Evolutionary conservation across 1,140 invertebrate genomes (phyloP), one percentile per base, ranked within the genome.

Genomic region (Bombus confusus): DNA sequence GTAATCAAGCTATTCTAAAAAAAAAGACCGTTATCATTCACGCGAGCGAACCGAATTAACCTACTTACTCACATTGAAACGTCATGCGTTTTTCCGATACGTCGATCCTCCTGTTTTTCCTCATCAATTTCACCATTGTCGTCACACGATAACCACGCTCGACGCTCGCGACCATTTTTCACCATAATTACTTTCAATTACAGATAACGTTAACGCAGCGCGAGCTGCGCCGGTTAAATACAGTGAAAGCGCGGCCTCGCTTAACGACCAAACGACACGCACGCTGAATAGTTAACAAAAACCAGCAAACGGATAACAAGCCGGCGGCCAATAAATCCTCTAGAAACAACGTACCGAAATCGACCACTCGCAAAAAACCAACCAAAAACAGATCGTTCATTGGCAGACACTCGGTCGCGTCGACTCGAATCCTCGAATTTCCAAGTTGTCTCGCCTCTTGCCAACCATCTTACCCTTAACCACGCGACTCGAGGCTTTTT

Each of bases 141-240:
- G 62, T 79, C 43, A 47, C 62, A 68, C 41, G 62, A 66, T 79
- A 79, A 59, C 75, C 82, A 59, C 52, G 82, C 39, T 69, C 52
- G 47, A 84, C 66, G 57, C 66, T 37, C 34, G 25, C 75, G 34
- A 10, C 22, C 82, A 84, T 84, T 84, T 84, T 84, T 79, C 75
- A 84, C 66, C 76, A 68, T 79, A 78, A 83, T 83, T 83, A 79
- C 76, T 71, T 84, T 84, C 82, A 84, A 84, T 84, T 84, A 84
- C 75, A 71, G 82, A 84, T 84, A 84, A 84, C 76, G 75, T 84
- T 84, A 84, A 71, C 75, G 82, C 66, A 79, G 66, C 41, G 64
- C 52, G 82, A 41, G 64, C 74, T n/a, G 64, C 69, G 34, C 57
- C 77, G 39, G 68, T 84, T 71, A 71, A 79, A 84, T 59, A 79